Conservation (phyloP, 2,888 invertebrate species). For the Dasypogon diadema region DNA sequence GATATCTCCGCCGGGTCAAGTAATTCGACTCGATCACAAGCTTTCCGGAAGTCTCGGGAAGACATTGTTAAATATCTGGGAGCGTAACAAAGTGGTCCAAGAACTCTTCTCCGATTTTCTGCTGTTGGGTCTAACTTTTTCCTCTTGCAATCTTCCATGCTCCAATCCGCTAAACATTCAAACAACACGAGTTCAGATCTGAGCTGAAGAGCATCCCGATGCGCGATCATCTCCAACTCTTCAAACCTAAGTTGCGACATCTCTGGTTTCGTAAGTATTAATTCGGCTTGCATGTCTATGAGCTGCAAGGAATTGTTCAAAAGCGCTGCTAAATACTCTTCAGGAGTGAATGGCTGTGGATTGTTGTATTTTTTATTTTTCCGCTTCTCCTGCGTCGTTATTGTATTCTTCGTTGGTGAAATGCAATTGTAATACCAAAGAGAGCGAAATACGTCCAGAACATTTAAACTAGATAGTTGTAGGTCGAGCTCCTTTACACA, state of each 20-base stretch:
- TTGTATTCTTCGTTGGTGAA: conserved; percentile 62
- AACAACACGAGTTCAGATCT: conserved; percentile 66
- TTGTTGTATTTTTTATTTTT: conserved; percentile 56
- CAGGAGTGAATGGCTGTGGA: conserved; percentile 67
- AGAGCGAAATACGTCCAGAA: conserved; percentile 66
- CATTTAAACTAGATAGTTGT: conserved; percentile 66
- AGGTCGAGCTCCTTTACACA: conserved; percentile 68
- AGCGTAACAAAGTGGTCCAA: conserved; percentile 66
- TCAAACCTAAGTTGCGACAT: conserved; percentile 66
- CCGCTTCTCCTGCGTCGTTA: conserved; percentile 60
- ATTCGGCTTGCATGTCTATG: conserved; percentile 68
- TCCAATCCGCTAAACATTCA: conserved; percentile 67
- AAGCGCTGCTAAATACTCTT: conserved; percentile 66
- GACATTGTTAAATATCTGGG: conserved; percentile 66
- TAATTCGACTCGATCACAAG: conserved; percentile 66
- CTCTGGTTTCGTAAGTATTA: conserved; percentile 63
- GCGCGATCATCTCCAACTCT: conserved; percentile 67
- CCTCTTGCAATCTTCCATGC: conserved; percentile 66
- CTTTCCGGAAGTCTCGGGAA: conserved; percentile 63
- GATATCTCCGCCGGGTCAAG: conserved; percentile 65
- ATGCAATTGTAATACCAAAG: conserved; percentile 68
- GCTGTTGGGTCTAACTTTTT: conserved; percentile 64
- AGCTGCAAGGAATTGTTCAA: conserved; percentile 67
- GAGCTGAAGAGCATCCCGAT: conserved; percentile 66
- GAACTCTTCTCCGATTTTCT: conserved; percentile 66